phyloP scores from a whole-genome alignment of 53 echinoderm and acorn worm species.

The Zoroaster sp. region DNA sequence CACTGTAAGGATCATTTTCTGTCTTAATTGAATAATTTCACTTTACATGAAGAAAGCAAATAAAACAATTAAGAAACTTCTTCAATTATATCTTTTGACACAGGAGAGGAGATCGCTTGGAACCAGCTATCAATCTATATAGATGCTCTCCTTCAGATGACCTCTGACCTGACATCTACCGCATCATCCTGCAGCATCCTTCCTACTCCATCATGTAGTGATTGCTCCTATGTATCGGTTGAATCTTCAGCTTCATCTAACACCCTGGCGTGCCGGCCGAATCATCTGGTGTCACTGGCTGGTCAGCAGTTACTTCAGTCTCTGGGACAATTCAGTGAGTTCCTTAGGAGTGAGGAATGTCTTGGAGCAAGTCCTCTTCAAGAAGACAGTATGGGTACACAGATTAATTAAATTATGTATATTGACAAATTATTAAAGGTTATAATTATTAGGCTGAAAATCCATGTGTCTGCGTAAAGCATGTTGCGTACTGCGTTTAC shows the following conservation, averaged over 20 bases:
- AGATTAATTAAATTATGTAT: not conserved
- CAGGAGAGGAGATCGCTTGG: slow-evolving; percentile 41
- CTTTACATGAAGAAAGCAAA: no score
- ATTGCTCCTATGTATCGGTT: slow-evolving; percentile 50
- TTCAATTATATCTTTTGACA: no score
- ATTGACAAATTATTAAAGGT: no score
- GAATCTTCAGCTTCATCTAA: slow-evolving; percentile 60
- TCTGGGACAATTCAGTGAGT: slow-evolving; percentile 52
- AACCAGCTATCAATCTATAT: not conserved
- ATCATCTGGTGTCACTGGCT: slow-evolving; percentile 79
- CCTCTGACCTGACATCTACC: slow-evolving; percentile 32
- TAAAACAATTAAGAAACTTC: no score
- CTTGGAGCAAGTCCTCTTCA: not conserved
- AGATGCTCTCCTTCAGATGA: slow-evolving; percentile 13
- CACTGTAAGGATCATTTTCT: no score
- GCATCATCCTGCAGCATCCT: slow-evolving; percentile 70
- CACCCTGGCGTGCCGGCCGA: slow-evolving; percentile 64
- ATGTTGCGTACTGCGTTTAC: no score
- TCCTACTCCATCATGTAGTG: slow-evolving; percentile 26
- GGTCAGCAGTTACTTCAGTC: slow-evolving; percentile 68
- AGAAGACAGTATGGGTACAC: slow-evolving; percentile 1
- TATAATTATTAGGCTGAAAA: no score
- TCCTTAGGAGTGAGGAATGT: slow-evolving; percentile 20
- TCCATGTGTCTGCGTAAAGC: no score
- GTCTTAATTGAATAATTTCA: no score